Evolutionary conservation across 92 coral and sea anemone species (phyloP), one percentile per base, ranked within the genome.

Genomic region (Bergia puertoricense): DNA sequence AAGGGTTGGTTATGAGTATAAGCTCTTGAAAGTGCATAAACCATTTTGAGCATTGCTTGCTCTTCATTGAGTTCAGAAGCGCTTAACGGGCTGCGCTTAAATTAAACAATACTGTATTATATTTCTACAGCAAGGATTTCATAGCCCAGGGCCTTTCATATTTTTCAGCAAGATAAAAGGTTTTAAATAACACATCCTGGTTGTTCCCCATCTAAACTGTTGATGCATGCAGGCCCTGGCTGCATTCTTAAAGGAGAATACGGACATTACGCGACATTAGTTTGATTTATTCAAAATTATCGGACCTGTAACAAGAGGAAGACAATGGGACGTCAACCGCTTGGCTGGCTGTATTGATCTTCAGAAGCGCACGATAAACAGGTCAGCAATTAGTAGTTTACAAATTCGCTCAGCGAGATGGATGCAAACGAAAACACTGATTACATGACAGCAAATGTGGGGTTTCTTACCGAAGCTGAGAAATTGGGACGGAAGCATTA

Each of bases 341-440:
- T 69, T 84, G 67, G 87, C 20, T 84, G 87, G 45, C 14, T 51
- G 39, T 72, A 84, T 84, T 84, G 87, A 84, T 69, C 87, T 84
- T 46, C 77, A 20, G 59, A 84, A 69, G 15, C 30, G 4, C 44
- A 54, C 59, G 66, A 84, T 73, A 84, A 84, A 71, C 87, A 44
- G 44, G 74, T 71, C 87, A 73, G 36, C 74, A 30, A 84, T 84
- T 46, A 84, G 46, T 22, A 45, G 51, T 71, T 71, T 68, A 42
- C 46, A 44, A 66, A 66, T 42, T 66, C 76, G 20, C 54, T 42
- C 74, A 23, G 15, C 87, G 56, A 45, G 44, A 84, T 84, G 87
- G 87, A 84, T 68, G 79, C 56, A 13, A 84, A 84, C 45, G 87
- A 84, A 67, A 84, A 84, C 50, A 48, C 87, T 10, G 79, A 84